Evolutionary conservation across 2,797 vertebrate genomes (phyloP), one percentile per base, ranked within the genome.

Genomic region (Silurus aristotelis): DNA sequence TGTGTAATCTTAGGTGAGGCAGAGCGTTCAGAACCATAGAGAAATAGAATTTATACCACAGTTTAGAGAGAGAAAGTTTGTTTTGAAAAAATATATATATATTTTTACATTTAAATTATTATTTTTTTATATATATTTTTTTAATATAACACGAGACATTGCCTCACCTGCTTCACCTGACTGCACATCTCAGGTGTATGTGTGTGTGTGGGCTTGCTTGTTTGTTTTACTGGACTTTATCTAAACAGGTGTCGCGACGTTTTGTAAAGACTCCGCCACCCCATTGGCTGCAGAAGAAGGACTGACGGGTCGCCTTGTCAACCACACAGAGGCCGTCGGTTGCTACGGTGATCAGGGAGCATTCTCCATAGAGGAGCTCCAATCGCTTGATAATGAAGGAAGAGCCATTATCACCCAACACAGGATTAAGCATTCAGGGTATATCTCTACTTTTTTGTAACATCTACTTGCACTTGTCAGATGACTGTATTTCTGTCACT

Each of bases 261-360:
- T 95, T 89, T 99, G 97, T 83, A 96, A 95, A 86, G 94, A 95
- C 48, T 90, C 87, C 0, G 94, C 95, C 20, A 94, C 91, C 0
- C 98, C 97, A 0, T 92, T 93, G 22, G 94, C 96, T 77, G 97
- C 97, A 38, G 97, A 96, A 92, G 97, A 96, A 90, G 97, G 97
- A 88, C 94, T 98, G 80, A 95, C 96, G 0, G 96, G 97, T 82
- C 89, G 97, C 52, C 90, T 97, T 86, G 93, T 92, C 86, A 95
- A 83, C 89, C 93, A 95, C 19, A 92, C 92, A 80, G 94, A 93
- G 9, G 85, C 93, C 3, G 90, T 97, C 0, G 95, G 96, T 84
- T 95, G 93, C 89, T 97, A 97, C 73, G 94, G 96, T 22, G 94
- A 96, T 91, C 95, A 92, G 14, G 83, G 88, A 13, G 94, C 91